Conservation (phyloP, 2,888 invertebrate species). For the Drosophila helvetica region DNA sequence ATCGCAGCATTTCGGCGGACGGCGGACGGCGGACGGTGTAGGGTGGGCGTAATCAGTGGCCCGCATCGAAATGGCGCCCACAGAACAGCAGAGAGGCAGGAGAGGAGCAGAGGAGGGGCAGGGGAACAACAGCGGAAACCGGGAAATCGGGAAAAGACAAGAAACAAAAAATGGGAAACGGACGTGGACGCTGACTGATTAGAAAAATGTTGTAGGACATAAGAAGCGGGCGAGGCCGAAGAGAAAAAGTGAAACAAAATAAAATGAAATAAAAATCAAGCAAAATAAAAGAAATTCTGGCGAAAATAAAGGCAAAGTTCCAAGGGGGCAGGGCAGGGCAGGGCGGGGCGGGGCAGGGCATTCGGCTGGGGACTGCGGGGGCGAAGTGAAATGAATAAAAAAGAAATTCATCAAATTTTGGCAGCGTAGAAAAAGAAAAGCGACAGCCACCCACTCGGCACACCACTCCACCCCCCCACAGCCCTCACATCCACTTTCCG, state of each 20-base stretch:
- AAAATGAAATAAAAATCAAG: slow-evolving; percentile 36
- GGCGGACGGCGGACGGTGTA: slow-evolving; percentile 27
- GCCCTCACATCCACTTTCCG: background rate
- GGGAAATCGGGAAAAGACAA: background rate
- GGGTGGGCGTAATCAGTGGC: slow-evolving; percentile 58
- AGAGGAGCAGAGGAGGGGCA: background rate
- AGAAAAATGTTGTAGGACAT: slow-evolving; percentile 73
- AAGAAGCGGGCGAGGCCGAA: slow-evolving; percentile 51
- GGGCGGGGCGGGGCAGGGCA: background rate
- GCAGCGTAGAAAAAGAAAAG: slow-evolving; percentile 64
- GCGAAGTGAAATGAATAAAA: slow-evolving; percentile 67
- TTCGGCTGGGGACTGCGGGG: background rate
- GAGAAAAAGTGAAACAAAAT: slow-evolving; percentile 17
- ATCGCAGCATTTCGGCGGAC: slow-evolving; percentile 10
- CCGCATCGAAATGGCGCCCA: slow-evolving; percentile 60
- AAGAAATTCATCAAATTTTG: slow-evolving; percentile 78
- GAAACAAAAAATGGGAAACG: slow-evolving; percentile 30
- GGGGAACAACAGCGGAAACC: background rate
- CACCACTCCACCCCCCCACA: background rate
- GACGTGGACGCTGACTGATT: slow-evolving; percentile 70
- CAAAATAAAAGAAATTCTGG: slow-evolving; percentile 11
- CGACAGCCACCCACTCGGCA: slow-evolving; percentile 30
- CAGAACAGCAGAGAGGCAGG: slow-evolving; percentile 4
- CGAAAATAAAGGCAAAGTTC: slow-evolving; percentile 15
- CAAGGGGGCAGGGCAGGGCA: background rate